Conservation (phyloP, 2,113 vertebrate species). For the Damaliscus lunatus region DNA sequence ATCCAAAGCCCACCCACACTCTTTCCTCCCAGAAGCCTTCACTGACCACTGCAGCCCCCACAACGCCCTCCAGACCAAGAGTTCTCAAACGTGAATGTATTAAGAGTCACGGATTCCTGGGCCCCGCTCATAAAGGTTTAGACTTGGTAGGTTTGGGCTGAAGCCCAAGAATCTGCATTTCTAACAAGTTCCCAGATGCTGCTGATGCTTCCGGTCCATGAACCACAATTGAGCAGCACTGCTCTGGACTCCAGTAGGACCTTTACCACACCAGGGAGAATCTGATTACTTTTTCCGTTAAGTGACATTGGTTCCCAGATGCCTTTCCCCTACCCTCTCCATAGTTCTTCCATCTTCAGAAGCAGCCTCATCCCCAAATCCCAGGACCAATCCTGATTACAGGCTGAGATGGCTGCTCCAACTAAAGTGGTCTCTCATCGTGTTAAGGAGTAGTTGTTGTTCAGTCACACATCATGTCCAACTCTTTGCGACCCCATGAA, state of each 20-base stretch:
- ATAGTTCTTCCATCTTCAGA: not conserved
- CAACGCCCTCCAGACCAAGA: not conserved
- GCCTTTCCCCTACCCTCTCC: not conserved
- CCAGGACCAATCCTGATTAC: not conserved
- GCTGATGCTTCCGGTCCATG: not conserved
- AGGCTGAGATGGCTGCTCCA: not conserved
- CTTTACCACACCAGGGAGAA: not conserved
- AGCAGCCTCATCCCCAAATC: not conserved
- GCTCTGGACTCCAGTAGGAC: not conserved
- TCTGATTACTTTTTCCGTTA: not conserved
- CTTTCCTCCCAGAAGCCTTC: not conserved
- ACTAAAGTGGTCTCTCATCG: not conserved
- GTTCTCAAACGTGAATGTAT: not conserved
- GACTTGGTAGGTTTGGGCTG: not conserved
- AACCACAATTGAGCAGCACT: not conserved
- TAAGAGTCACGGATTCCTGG: not conserved
- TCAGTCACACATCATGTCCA: not conserved
- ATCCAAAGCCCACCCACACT: not conserved
- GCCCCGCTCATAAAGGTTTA: not conserved
- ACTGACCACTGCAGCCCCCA: not conserved
- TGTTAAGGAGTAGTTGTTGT: not conserved
- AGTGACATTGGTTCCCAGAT: not conserved
- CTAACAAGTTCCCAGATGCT: not conserved
- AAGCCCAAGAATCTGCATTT: not conserved
- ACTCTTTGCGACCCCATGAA: not conserved